A percentile compares a stretch with the other conserved stretches of the same genome.
These are phyloP conservation scores for Solen grandis DNA, from an alignment of 1,140 invertebrate species.

Conservation along the genomic window DNA sequence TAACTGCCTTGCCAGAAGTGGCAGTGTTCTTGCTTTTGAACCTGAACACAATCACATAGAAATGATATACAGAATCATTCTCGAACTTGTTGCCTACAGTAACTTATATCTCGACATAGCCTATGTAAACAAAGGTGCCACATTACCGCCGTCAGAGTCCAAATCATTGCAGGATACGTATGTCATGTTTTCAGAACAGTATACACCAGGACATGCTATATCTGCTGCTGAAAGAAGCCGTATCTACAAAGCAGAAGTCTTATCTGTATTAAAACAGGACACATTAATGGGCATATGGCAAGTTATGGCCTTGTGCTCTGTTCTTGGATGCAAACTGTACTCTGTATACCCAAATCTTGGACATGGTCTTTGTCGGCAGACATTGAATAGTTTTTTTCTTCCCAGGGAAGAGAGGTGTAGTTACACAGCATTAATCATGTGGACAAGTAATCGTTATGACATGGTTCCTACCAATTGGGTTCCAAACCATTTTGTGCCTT, in stretches of 20 bases:
- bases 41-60: neutral
- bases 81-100: neutral
- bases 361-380: neutral
- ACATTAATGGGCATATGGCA: conserved; percentile 32
- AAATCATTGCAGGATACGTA: neutral
- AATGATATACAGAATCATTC: conserved; percentile 15
- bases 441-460: conserved; percentile 8
- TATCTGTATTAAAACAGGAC: neutral
- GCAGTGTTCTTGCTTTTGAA: conserved; percentile 24
- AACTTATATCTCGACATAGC: neutral
- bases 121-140: neutral
- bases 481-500: conserved; percentile 20
- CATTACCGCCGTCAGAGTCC: no score
- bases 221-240: neutral
- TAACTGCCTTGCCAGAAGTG: conserved; percentile 21
- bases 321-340: neutral
- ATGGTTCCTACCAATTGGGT: conserved; percentile 8
- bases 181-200: conserved; percentile 18
- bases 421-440: neutral
- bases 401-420: neutral
- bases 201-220: neutral
- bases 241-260: conserved; percentile 1
- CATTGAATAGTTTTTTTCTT: neutral
- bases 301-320: neutral
- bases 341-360: conserved; percentile 33